Conservation (phyloP, 2,113 vertebrate species). For the Odontesthes bonariensis region DNA sequence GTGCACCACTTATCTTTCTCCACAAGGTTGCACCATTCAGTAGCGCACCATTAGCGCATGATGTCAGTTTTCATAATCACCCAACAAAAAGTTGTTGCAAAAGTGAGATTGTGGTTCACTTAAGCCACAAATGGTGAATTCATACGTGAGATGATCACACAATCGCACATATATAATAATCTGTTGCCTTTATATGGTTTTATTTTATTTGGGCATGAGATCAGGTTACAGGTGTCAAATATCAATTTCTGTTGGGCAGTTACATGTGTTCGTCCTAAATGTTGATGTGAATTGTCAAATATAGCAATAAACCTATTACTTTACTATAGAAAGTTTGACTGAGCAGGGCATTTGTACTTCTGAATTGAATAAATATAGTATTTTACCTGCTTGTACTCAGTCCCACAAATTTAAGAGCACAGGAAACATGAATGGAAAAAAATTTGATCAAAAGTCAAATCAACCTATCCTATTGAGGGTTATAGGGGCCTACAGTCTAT, state of each 20-base stretch:
- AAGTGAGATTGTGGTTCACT: neutral
- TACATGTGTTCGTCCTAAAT: no score
- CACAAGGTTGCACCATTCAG: slow-evolving; percentile 34
- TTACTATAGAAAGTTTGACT: neutral
- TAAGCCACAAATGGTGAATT: neutral
- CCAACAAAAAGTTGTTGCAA: neutral
- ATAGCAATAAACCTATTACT: neutral
- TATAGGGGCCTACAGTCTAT: no score
- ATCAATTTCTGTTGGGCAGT: neutral
- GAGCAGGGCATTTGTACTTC: neutral
- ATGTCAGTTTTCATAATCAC: neutral
- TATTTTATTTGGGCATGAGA: neutral
- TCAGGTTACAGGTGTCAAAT: slow-evolving; percentile 1
- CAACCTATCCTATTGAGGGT: no score
- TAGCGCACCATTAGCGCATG: no score
- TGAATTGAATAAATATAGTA: neutral
- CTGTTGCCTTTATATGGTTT: neutral
- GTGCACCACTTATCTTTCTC: neutral
- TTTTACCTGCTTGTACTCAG: neutral
- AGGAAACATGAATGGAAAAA: no score
- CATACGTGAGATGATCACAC: neutral
- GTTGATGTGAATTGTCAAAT: no score
- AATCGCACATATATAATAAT: neutral
- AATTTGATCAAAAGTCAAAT: no score
- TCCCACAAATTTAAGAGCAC: neutral